Base-by-base conservation (phyloP, 2,113 vertebrate species). In the Cisticola juncidis region DNA sequence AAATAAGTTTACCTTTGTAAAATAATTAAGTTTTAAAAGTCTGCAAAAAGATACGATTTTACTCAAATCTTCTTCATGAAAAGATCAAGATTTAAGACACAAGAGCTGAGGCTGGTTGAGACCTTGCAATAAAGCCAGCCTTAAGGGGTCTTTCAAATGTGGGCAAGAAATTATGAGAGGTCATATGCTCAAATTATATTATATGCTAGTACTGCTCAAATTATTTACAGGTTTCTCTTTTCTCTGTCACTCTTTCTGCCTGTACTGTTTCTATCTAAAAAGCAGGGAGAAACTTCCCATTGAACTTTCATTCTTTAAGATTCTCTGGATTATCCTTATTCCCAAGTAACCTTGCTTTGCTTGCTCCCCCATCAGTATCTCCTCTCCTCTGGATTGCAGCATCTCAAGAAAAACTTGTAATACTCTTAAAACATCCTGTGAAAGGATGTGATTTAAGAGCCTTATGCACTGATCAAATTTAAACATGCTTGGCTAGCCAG, bases 391-490 rank as follows among this genome's bases (percentile, higher is more conserved):
- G 42, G 45, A 86, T 86, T 68, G 35, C 31, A 69, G 1, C 6
- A 33, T 22, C 53, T 60, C 20, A 68, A 51, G 26, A 38, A 58
- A 79, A 82, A 54, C 24, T 12, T 47, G 21, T 65, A 83, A 86
- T 57, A 48, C 19, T 54, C 76, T 80, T 85, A 76, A 90, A 69
- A 70, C 31, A 48, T 35, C 48, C 56, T 42, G 19, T 77, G 57
- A 90, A 76, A 56, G 54, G 36, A 56, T 54, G 31, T 69, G 56
- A 90, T 69, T 95, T 86, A 81, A 79, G 33, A 65, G 64, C 45
- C 76, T 93, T 94, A 95, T 77, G 58, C 50, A 73, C 73, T 45
- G 62, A 88, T 69, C 14, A 14, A 79, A 88, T 91, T 91, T 54
- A 88, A 91, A 73, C 47, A 54, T 1, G 3, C 74, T 66, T 58